Conservation (phyloP, 2,113 vertebrate genomes). For the Mesitornis unicolor region DNA sequence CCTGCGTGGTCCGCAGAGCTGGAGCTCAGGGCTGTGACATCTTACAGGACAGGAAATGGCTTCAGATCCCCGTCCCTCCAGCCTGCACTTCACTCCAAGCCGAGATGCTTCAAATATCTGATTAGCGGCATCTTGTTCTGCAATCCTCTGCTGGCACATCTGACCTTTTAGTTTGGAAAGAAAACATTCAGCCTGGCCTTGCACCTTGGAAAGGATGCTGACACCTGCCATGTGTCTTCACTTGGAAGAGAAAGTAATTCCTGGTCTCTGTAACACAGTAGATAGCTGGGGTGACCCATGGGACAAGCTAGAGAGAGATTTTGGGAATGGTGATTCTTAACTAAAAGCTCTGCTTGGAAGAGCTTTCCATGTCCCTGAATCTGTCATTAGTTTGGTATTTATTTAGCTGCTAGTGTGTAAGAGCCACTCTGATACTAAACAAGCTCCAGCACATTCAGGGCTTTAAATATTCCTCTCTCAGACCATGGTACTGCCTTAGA, state of each 20-base stretch:
- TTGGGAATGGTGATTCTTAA: background rate
- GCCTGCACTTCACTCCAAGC: rapidly evolving
- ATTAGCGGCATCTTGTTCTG: background rate
- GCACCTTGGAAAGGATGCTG: background rate
- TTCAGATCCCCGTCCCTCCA: background rate
- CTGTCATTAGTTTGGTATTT: background rate
- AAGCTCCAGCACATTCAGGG: background rate
- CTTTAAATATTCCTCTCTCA: background rate
- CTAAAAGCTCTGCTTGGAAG: background rate
- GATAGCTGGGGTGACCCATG: background rate
- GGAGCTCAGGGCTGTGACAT: background rate
- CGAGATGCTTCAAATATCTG: background rate
- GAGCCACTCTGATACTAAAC: background rate
- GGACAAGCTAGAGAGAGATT: background rate
- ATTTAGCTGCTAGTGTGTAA: background rate
- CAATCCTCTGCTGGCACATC: background rate
- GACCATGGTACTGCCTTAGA: background rate
- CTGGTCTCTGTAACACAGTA: background rate
- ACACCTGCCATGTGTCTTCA: background rate
- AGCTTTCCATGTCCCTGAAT: background rate
- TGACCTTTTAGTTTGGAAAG: background rate
- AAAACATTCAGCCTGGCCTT: background rate
- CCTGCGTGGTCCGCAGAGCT: background rate
- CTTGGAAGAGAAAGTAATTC: background rate
- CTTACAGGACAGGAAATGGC: background rate